Evolutionary conservation across 2,797 vertebrate genomes (phyloP).

Genomic region (Taenioides sp.): DNA sequence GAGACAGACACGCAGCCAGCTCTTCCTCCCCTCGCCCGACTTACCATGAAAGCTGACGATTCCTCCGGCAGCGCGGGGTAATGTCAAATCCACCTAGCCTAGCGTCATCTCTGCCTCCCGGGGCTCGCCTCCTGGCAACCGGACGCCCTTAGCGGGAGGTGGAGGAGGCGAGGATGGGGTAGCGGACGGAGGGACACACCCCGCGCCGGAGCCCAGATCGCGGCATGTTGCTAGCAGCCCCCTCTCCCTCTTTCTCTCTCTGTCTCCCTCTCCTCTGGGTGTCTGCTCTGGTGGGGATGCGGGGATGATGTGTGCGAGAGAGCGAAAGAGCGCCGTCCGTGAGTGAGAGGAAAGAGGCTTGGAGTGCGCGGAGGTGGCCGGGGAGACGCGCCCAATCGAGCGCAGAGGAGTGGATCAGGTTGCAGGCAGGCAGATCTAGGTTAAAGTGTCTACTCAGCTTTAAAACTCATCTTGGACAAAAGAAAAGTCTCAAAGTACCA

Average conservation of each 20-base stretch:
- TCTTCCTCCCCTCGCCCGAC: constrained; percentile 28
- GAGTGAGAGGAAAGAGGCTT: constrained; percentile 39
- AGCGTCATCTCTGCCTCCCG: constrained; percentile 54
- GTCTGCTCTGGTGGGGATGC: constrained; percentile 21
- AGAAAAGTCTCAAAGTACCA: too few relatives aligned
- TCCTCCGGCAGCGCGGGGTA: constrained; percentile 39
- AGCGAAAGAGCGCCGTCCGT: constrained; percentile 62
- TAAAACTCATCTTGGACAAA: too few relatives aligned
- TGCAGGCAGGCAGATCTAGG: constrained; percentile 15
- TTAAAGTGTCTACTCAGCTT: background rate
- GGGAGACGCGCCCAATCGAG: constrained; percentile 58
- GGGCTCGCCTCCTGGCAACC: constrained; percentile 63
- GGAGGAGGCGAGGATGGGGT: constrained; percentile 46
- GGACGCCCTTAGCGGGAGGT: constrained; percentile 37
- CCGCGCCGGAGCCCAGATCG: constrained; percentile 51
- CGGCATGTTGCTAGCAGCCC: constrained; percentile 47
- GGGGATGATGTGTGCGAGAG: constrained; percentile 26
- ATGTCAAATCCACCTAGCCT: constrained; percentile 50
- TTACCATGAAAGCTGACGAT: constrained; percentile 84
- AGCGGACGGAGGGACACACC: constrained; percentile 55
- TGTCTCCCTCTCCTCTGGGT: constrained; percentile 43
- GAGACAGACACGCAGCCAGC: too few relatives aligned
- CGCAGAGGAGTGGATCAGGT: constrained; percentile 55
- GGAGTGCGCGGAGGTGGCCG: constrained; percentile 36
- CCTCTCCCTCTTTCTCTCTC: background rate